Evolutionary conservation across 2,113 vertebrate species (phyloP).

Genomic region (Misgurnus mizolepis): DNA sequence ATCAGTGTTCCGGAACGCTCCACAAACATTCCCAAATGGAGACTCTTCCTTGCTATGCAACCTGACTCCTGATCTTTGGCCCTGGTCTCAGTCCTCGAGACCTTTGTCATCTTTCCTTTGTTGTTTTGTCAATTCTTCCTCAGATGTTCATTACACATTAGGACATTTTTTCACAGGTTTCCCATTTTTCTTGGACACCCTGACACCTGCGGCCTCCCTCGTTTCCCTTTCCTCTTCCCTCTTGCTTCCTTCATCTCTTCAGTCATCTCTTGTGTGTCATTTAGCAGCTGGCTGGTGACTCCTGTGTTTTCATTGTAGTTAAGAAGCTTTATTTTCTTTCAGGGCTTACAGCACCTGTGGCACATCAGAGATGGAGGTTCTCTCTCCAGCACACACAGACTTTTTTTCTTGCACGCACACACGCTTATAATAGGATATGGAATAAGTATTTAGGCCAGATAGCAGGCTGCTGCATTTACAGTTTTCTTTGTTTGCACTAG

Average conservation of each 20-base stretch:
- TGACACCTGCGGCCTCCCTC: constrained; percentile 40
- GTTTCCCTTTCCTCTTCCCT: constrained; percentile 15
- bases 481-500: constrained; percentile 22
- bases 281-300: constrained; percentile 19
- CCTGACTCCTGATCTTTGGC: constrained; percentile 20
- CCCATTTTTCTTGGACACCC: constrained; percentile 22
- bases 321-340: constrained; percentile 39
- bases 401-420: constrained; percentile 29
- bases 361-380: constrained; percentile 31
- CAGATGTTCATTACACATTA: constrained; percentile 37
- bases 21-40: constrained; percentile 41
- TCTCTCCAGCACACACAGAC: constrained; percentile 32
- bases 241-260: constrained; percentile 37
- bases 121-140: constrained; percentile 21
- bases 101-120: constrained; percentile 34
- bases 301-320: constrained; percentile 38
- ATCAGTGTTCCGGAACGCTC: constrained; percentile 46
- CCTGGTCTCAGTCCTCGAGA: constrained; percentile 19
- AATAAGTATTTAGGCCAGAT: constrained; percentile 37
- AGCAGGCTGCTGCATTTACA: constrained; percentile 1
- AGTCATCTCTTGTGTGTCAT: constrained; percentile 43
- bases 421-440: constrained; percentile 30
- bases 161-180: constrained; percentile 8
- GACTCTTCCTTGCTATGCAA: constrained; percentile 41
- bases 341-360: constrained; percentile 32